Evolutionary conservation across 2,113 vertebrate genomes (phyloP).

Genomic region (Calidris pygmaea): DNA sequence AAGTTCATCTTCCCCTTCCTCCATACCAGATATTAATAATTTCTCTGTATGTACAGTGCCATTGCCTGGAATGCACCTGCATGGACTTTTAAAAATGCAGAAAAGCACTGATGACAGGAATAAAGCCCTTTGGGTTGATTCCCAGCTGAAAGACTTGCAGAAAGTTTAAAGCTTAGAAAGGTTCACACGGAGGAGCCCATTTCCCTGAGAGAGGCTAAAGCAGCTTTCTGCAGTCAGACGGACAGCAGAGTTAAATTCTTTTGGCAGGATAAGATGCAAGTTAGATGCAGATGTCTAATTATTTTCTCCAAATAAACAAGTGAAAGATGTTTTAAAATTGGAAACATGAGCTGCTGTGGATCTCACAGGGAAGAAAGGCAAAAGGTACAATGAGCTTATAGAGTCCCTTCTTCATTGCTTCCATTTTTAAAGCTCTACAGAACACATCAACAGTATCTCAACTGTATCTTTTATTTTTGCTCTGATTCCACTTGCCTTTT

Average conservation of each 20-base stretch:
- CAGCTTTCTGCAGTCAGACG: background rate
- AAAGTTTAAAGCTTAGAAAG: background rate
- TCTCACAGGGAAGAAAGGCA: background rate
- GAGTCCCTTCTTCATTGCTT: background rate
- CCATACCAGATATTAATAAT: background rate
- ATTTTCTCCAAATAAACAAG: background rate
- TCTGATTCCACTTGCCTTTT: background rate
- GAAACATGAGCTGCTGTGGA: background rate
- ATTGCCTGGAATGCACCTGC: background rate
- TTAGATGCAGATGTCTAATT: background rate
- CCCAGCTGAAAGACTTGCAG: background rate
- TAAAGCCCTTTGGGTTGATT: background rate
- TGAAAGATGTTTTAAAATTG: background rate
- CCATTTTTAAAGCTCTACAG: background rate
- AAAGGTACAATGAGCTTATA: background rate
- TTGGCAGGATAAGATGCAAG: background rate
- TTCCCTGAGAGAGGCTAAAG: background rate
- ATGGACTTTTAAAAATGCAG: background rate
- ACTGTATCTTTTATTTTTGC: background rate
- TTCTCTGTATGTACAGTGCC: background rate
- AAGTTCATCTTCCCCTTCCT: background rate
- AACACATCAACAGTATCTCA: background rate
- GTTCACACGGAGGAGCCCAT: background rate
- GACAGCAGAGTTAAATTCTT: background rate
- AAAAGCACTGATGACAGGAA: background rate